Evolutionary conservation across 2,113 vertebrate species (phyloP), one percentile per base, ranked within the genome.

Genomic region (Tupaia chinensis): DNA sequence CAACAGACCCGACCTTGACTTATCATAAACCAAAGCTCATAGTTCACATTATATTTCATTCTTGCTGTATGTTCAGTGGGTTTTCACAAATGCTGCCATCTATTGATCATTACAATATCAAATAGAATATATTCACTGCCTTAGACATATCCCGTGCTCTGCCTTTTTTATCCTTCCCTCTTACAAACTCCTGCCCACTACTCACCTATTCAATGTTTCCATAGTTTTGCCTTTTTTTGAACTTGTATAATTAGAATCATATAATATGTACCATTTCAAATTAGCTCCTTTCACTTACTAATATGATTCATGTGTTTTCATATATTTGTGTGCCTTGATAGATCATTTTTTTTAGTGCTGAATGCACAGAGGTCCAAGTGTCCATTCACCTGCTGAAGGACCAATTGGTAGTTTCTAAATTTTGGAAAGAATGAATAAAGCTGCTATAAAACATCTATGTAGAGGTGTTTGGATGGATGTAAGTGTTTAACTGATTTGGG

Each of bases 121-220:
- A 3, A 17, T 15, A 23, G 1, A 63, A 54, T 53, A 9, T 0
- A 34, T 32, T 74, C 56, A n/a, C 12, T 78, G 4, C 9, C 23
- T 15, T 34, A 9, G 90, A 53, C 0, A 20, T 17, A 12, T 3
- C 14, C 14, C n/a, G 22, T 44, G 0, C 5, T 34, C 16, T 23
- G 19, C 14, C 11, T n/a, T 11, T 11, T 8, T 70, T 29, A 25
- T 22, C 1, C 20, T 8, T 68, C 65, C 6, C 9, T 58, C 3
- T 27, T 2, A 9, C 54, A 61, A 23, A 7, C 15, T 25, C 9
- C 23, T 34, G 29, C 27, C 19, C 66, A 60, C 10, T 6, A 7
- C 6, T 3, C 9, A 17, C 70, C 9, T 17, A 77, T 63, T 20
- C 1, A 17, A 5, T 29, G 5, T 66, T 7, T 15, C 7, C 0